Evolutionary conservation across 2,113 vertebrate species (phyloP).

Genomic region (Microcebus murinus): DNA sequence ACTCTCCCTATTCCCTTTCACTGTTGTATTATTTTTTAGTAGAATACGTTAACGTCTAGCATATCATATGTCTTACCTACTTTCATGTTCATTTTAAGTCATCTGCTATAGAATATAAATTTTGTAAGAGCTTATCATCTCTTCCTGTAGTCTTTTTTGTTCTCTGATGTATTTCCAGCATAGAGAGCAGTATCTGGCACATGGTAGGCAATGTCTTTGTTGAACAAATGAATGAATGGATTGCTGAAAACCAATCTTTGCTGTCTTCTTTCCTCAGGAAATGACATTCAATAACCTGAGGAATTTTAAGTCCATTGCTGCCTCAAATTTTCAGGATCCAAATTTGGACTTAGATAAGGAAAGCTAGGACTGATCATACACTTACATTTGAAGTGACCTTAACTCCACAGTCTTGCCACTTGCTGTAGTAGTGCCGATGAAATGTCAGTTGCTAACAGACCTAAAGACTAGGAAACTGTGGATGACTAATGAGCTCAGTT

Average conservation of each 20-base stretch:
- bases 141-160: background rate
- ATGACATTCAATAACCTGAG: background rate
- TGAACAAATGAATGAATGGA: background rate
- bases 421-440: background rate
- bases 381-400: background rate
- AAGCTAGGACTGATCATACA: background rate
- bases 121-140: background rate
- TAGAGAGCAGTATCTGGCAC: background rate
- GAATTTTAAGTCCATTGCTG: background rate
- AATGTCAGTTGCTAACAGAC: slow-evolving; percentile 40
- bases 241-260: background rate
- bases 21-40: background rate
- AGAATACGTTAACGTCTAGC: background rate
- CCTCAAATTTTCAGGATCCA: background rate
- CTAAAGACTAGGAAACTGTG: background rate
- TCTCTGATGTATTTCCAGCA: background rate
- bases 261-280: background rate
- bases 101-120: background rate
- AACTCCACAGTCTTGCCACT: background rate
- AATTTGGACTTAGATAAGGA: background rate
- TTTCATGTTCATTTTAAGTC: background rate
- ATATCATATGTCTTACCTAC: background rate
- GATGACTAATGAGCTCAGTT: slow-evolving; percentile 2
- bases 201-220: background rate
- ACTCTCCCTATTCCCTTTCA: background rate